phyloP scores from a whole-genome alignment of 2,888 invertebrate species.

The Acanthosoma haemorrhoidale region DNA sequence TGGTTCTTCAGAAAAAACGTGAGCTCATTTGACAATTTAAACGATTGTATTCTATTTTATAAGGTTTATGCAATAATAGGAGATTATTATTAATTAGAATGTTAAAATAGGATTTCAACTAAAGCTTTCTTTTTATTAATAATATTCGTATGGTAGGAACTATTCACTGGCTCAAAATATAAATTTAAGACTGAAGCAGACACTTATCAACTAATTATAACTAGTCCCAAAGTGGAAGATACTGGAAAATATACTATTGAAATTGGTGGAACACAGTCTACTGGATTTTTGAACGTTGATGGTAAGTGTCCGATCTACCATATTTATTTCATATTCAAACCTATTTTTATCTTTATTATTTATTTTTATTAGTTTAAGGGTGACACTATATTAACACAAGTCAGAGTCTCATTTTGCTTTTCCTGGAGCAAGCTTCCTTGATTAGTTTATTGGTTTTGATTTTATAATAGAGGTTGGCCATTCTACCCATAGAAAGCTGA shows the following conservation, averaged over 20 bases:
- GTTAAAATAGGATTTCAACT: too few relatives aligned
- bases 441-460: too few relatives aligned
- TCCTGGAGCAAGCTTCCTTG: too few relatives aligned
- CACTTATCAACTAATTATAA: slow-evolving; percentile 82
- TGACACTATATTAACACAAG: too few relatives aligned
- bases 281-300: slow-evolving; percentile 90
- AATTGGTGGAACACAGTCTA: slow-evolving; percentile 81
- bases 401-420: too few relatives aligned
- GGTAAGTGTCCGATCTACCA: slow-evolving; percentile 48
- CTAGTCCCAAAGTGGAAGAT: slow-evolving; percentile 90
- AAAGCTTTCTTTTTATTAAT: too few relatives aligned
- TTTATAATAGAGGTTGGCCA: too few relatives aligned
- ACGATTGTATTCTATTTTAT: not conserved
- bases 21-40: too few relatives aligned
- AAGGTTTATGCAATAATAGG: too few relatives aligned
- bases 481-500: too few relatives aligned
- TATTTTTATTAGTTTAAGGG: not conserved
- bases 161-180: slow-evolving; percentile 93
- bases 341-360: not conserved
- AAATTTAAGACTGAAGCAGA: slow-evolving; percentile 92
- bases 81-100: too few relatives aligned
- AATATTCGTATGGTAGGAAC: slow-evolving; percentile 60
- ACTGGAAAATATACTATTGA: slow-evolving; percentile 95
- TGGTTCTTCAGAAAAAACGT: slow-evolving; percentile 91
- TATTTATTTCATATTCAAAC: not conserved